phyloP scores from a whole-genome alignment of 2,888 invertebrate species.

The Yponomeuta cagnagella region DNA sequence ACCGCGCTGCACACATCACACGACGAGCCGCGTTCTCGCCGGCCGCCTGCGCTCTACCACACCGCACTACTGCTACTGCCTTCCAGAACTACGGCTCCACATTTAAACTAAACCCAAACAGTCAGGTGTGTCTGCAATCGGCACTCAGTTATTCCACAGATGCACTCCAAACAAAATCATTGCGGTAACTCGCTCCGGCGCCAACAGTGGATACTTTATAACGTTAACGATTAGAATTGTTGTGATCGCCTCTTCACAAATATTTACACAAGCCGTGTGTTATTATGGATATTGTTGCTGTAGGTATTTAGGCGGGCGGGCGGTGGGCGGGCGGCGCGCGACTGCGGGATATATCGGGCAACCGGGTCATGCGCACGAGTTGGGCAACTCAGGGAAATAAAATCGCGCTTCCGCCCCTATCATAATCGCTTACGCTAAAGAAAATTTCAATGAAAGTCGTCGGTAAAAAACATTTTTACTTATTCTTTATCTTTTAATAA shows the following conservation, averaged over 20 bases:
- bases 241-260: conserved; percentile 26
- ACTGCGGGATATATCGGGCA: conserved; percentile 19
- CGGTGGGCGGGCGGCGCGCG: conserved; percentile 11
- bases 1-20: not conserved
- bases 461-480: not conserved
- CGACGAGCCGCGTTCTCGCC: not conserved
- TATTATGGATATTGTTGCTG: conserved; percentile 18
- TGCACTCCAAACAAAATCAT: not conserved
- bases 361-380: not conserved
- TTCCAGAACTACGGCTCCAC: conserved; percentile 16
- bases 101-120: not conserved
- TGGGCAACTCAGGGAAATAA: not conserved
- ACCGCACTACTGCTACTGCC: conserved; percentile 15
- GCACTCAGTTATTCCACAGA: not conserved
- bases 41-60: not conserved
- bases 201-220: not conserved
- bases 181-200: not conserved
- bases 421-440: not conserved
- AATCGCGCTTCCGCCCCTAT: not conserved
- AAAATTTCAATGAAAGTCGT: not conserved
- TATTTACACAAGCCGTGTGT: conserved; percentile 23
- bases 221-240: conserved; percentile 18
- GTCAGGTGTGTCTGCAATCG: not conserved
- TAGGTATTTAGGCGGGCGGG: conserved; percentile 14
- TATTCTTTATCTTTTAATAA: too few species aligned